These are phyloP conservation scores for Serilophus lunatus DNA, from an alignment of 2,113 vertebrate genomes.

Conservation along the genomic window DNA sequence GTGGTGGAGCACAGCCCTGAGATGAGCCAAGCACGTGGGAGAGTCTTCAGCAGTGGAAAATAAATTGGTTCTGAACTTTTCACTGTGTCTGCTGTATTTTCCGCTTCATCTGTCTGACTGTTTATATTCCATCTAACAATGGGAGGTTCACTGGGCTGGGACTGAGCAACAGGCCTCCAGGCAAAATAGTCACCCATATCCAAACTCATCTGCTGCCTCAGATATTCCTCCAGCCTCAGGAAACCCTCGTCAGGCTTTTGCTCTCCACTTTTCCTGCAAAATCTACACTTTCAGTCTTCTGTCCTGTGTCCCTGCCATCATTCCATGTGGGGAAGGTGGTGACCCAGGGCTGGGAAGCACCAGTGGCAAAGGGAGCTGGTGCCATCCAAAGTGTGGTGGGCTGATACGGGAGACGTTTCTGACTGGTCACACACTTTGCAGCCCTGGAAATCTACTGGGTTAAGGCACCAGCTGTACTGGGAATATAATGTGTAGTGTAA, in stretches of 20 bases:
- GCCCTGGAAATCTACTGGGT: accelerated
- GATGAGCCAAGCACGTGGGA: neutral
- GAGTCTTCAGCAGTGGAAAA: neutral
- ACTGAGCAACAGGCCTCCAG: neutral
- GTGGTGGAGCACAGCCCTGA: neutral
- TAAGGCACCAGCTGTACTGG: neutral
- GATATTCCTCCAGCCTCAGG: neutral
- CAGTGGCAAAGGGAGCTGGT: neutral
- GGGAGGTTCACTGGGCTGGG: accelerated
- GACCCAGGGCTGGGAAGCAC: neutral
- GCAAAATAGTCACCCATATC: neutral
- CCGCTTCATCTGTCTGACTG: neutral
- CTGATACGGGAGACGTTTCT: neutral
- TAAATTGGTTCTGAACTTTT: neutral
- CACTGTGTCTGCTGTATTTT: neutral
- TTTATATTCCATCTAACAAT: neutral
- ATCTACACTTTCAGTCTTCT: neutral
- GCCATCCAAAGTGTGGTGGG: neutral
- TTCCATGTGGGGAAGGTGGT: neutral
- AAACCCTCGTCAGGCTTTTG: neutral
- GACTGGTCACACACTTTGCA: neutral
- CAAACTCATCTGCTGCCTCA: neutral
- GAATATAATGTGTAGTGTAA: accelerated
- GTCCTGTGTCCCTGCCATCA: neutral
- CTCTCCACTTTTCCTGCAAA: neutral